Base-by-base conservation (phyloP, 2,797 vertebrate species). In the Epinephelus coioides region DNA sequence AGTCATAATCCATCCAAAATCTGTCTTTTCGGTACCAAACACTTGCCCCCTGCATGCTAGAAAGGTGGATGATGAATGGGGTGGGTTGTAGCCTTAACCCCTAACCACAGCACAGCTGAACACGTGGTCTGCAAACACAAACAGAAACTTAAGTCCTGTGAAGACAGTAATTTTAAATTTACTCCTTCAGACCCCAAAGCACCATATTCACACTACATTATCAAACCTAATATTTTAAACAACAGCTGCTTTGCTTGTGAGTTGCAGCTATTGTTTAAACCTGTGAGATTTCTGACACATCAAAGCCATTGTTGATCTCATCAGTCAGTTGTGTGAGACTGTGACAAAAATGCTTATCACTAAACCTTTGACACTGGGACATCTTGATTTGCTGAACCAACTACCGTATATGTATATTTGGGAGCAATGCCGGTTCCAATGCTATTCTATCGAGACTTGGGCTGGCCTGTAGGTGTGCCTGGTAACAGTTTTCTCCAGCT, bases 401-500 rank as follows among this genome's bases (percentile, higher is more conserved):
- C 17, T 69, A 3, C 23, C 0, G 5, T 21, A 23, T 63, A 14
- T 63, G 19, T 57, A 27, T 57, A 30, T 51, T 30, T 71, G 19
- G 47, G 34, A 76, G 50, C 25, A 4, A 34, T 49, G 38, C 55
- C 2, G 3, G 59, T 30, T 30, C n/a, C 25, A 34, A 43, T 59
- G 27, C 30, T 51, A 0, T 60, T 18, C 21, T 64, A 3, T 51
- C 17, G 49, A 25, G 66, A 57, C 60, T 21, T 38, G 25, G 67
- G 60, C 61, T 69, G 57, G 23, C 68, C 70, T 55, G 50, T 8
- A 30, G 23, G 21, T 53, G 40, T 76, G 51, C n/a, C 55, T 44
- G 5, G 8, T 78, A 67, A 83, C 40, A 0, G 23, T 62, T 75
- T 80, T 76, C 66, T 72, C 56, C 57, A 67, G 60, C 65, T 70